Evolutionary conservation across 2,113 vertebrate genomes (phyloP), one percentile per base, ranked within the genome.

Genomic region (Xiphophorus couchianus): DNA sequence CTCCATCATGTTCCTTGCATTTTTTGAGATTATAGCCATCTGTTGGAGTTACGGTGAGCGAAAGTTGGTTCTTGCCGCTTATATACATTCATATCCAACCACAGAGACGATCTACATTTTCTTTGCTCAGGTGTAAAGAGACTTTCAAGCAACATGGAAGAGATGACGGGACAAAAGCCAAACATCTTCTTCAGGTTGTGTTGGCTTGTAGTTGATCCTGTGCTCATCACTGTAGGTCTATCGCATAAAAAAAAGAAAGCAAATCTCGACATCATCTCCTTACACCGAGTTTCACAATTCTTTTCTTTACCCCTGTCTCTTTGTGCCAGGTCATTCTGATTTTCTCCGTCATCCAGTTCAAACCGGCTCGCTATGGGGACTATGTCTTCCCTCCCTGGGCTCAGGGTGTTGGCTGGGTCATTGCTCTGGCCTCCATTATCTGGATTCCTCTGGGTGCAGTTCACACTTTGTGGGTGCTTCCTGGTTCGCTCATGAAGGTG

Each of bases 1-100:
- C 62, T 95, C 94, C 82, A 92, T 95, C 75, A 90, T 95, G 76
- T 95, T 95, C 81, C 87, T 95, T 13, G 92, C 93, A 0, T 95
- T 94, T 79, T 95, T 95, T 84, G 94, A 95, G 81, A 90, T 95
- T 15, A 42, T 93, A 31, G 93, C 89, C 60, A 72, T 90, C 80
- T 95, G 94, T 63, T 95, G 93, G 91, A 1, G 80, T 62, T 95
- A 94, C 31, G 94, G 94, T 95, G 70, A 85, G 91, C 72, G 30
- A 29, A 58, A 15, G 5, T 48, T 33, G 22, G 51, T 54, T 14
- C 4, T 42, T 19, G 10, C 35, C 10, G 51, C 22, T 48, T 31
- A 19, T 70, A 17, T 33, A 28, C 17, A n/a, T 12, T 51, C 4
- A 7, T 0, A 51, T 30, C 3, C 7, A 14, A 14, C 25, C 39